A percentile compares a stretch with the other conserved stretches of the same genome.
Conservation (phyloP, 2,888 invertebrate genomes). For the Cinara cedri region DNA sequence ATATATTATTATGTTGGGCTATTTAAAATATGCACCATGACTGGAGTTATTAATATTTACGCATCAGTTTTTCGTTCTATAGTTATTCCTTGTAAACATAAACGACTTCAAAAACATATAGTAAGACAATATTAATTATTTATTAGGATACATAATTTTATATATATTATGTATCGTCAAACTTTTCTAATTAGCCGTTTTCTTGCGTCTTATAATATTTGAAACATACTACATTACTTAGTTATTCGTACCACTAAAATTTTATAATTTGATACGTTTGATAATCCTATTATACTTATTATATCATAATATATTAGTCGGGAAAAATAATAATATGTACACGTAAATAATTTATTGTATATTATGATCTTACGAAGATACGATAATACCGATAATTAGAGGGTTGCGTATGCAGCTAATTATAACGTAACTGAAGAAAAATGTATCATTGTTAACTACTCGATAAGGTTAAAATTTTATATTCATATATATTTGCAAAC, state of each 20-base stretch:
- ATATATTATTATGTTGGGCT: too few relatives aligned
- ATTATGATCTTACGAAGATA: background rate
- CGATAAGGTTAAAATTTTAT: too few relatives aligned
- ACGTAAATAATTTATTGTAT: background rate
- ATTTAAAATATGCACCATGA: too few relatives aligned
- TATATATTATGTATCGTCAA: background rate
- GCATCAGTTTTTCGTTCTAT: too few relatives aligned
- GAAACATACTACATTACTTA: too few relatives aligned
- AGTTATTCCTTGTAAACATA: background rate
- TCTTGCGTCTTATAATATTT: background rate
- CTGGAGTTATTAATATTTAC: too few relatives aligned
- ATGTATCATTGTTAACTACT: too few relatives aligned
- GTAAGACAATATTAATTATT: constrained; percentile 2
- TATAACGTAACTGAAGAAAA: too few relatives aligned
- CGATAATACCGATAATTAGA: too few relatives aligned
- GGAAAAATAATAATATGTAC: background rate
- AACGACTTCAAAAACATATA: background rate
- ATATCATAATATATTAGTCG: background rate
- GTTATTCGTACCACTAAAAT: background rate
- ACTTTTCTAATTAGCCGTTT: constrained; percentile 14
- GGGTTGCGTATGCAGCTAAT: too few relatives aligned
- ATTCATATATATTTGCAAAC: too few relatives aligned
- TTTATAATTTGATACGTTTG: constrained; percentile 15
- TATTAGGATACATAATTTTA: background rate
- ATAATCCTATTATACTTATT: too few relatives aligned